A percentile compares a stretch with the other conserved stretches of the same genome.
Evolutionary conservation across 2,888 invertebrate species (phyloP).

Genomic region (Stegana nigrithorax): DNA sequence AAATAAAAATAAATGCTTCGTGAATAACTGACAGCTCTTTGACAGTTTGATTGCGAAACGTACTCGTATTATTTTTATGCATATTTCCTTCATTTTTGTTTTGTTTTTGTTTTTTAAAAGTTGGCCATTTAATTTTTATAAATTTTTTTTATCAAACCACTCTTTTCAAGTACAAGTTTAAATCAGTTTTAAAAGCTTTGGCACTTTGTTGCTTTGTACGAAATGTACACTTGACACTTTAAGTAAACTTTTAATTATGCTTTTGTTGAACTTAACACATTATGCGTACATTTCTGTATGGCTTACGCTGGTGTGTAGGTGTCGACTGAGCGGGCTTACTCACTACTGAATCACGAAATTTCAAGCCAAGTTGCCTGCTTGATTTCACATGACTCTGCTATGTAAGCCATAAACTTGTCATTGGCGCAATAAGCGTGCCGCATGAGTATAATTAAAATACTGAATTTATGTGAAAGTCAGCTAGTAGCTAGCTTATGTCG

Average conservation of each 20-base stretch:
- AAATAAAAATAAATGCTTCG: constrained; percentile 5
- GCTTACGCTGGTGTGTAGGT: no score
- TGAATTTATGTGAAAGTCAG: neutral
- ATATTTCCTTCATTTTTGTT: neutral
- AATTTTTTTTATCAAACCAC: neutral
- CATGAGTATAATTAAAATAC: neutral
- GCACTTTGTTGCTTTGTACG: neutral
- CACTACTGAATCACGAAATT: no score
- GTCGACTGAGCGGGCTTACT: no score
- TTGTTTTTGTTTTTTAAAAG: neutral
- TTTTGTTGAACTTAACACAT: neutral
- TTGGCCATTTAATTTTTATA: neutral
- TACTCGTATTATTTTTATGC: neutral
- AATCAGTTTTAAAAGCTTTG: no score
- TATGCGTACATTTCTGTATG: neutral
- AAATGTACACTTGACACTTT: constrained; percentile 5
- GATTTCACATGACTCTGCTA: neutral
- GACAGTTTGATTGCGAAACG: constrained; percentile 18
- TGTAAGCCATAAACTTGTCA: neutral
- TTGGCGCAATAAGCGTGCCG: neutral
- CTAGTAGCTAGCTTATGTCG: neutral
- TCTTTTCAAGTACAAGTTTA: neutral
- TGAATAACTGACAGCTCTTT: constrained; percentile 12
- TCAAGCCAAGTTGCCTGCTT: no score
- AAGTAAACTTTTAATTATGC: constrained; percentile 2